phyloP scores from a whole-genome alignment of 2,797 vertebrate genomes.

The Chaenodraco wilsoni region DNA sequence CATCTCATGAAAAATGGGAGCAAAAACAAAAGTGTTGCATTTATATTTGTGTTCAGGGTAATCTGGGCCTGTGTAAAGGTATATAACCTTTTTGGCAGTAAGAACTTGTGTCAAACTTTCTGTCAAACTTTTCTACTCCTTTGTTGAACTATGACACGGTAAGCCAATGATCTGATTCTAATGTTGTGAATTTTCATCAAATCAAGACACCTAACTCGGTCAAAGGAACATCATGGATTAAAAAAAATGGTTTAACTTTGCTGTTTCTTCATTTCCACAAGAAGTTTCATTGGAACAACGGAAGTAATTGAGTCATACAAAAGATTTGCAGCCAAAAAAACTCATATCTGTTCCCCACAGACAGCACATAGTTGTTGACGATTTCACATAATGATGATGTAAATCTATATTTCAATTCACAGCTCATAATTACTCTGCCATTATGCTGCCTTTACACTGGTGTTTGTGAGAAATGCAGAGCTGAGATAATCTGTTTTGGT shows the following conservation, averaged over 20 bases:
- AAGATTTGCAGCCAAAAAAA: conserved; percentile 44
- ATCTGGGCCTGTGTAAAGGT: background rate
- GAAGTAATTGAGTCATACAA: conserved; percentile 56
- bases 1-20: no score
- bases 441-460: conserved; percentile 60
- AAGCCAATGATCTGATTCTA: conserved; percentile 11
- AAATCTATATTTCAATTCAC: conserved; percentile 74
- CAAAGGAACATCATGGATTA: background rate
- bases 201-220: conserved; percentile 1
- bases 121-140: background rate
- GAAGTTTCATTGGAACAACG: conserved; percentile 10
- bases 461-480: conserved; percentile 69
- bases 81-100: background rate
- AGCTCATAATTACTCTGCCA: conserved; percentile 69
- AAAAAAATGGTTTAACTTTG: conserved; percentile 17
- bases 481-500: conserved; percentile 68
- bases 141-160: conserved; percentile 18
- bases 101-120: background rate
- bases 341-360: conserved; percentile 62
- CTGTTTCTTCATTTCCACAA: conserved; percentile 41
- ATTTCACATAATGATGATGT: conserved; percentile 61
- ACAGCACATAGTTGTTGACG: conserved; percentile 60
- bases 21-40: no score
- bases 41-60: background rate
- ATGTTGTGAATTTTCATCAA: conserved; percentile 11